Evolutionary conservation across 2,797 vertebrate species (phyloP), one percentile per base, ranked within the genome.

Genomic region (Tapirus indicus): DNA sequence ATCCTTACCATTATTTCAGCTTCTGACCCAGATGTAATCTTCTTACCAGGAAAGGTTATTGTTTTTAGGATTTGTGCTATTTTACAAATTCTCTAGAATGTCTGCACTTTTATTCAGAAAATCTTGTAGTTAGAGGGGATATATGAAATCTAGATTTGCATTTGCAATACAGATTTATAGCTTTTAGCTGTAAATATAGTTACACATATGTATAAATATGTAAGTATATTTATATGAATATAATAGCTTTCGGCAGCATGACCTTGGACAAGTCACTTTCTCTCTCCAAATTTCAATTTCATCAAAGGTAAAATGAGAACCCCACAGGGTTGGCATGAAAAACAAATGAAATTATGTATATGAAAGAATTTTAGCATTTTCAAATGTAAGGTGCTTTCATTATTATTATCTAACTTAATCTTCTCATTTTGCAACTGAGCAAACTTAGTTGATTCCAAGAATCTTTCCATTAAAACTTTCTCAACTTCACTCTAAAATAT

Each of bases 11-110:
- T 72, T 69, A 41, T 71, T 69, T 89, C 14, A 78, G 35, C 32
- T 94, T 92, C 71, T 58, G 52, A 71, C 10, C 21, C 18, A 52
- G 29, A 60, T 3, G 0, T 93, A 79, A 89, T 87, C 77, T 87
- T 68, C 74, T 78, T 38, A 88, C 0, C 79, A 23, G 38, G 49
- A 62, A 96, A 77, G 17, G 41, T 71, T 78, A 62, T 79, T 88
- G 41, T 41, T 89, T 80, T 94, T 32, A 92, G 69, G 41, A 89
- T 82, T 62, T 91, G 44, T 29, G 27, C 74, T 93, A 80, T 72
- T 92, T 95, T 72, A 75, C 2, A 86, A 80, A 66, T 52, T 86
- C 27, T 80, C 11, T 80, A 38, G 32, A 54, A 91, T 83, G 74
- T 41, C 68, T 94, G 14, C 32, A 72, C 20, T 60, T 84, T 88